Conservation (phyloP, 1,140 invertebrate genomes). For the Sitophilus oryzae region DNA sequence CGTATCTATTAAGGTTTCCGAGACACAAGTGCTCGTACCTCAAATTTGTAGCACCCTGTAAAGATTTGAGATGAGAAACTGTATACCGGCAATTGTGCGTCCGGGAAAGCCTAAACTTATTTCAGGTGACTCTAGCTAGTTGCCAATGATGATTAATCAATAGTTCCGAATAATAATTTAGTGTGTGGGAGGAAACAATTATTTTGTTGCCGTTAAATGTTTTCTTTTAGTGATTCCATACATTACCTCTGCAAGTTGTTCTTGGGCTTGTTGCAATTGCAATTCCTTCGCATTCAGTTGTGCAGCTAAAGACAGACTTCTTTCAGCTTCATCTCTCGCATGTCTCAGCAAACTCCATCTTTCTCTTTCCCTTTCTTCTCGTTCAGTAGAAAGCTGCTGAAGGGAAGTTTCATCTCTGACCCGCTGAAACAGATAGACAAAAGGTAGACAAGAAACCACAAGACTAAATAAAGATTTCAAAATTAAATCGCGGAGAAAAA, state of each 20-base stretch:
- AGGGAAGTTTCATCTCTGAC: constrained; percentile 69
- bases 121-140: no score
- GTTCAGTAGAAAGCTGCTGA: constrained; percentile 65
- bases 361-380: constrained; percentile 80
- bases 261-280: constrained; percentile 75
- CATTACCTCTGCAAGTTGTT: constrained; percentile 74
- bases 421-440: constrained; percentile 52
- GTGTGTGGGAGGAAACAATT: no score
- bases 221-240: not conserved
- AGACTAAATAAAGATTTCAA: no score
- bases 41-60: no score
- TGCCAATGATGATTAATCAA: no score
- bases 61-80: no score
- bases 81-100: no score
- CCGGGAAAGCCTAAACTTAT: no score
- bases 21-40: no score
- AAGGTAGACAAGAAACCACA: constrained; percentile 15
- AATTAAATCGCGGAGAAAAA: no score
- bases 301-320: constrained; percentile 76
- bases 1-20: no score
- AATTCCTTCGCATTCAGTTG: constrained; percentile 80
- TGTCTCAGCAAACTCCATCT: constrained; percentile 81
- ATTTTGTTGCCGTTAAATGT: not conserved
- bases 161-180: no score
- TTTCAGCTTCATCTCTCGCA: constrained; percentile 82